These are phyloP conservation scores for Ivindomyrus marchei DNA, from an alignment of 2,113 vertebrate genomes.

Conservation along the genomic window DNA sequence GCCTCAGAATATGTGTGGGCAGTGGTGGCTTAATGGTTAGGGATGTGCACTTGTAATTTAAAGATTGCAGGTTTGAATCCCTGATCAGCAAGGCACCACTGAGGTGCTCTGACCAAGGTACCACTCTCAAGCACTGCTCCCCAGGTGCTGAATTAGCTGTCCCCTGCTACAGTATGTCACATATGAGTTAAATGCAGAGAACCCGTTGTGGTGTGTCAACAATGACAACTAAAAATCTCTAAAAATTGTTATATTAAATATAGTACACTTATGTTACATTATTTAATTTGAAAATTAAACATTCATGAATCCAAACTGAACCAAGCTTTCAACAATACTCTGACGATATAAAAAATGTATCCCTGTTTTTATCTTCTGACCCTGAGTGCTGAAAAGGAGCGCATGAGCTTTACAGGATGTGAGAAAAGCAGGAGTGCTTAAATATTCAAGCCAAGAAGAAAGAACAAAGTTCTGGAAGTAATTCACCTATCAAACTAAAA, in stretches of 20 bases:
- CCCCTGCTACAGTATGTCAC: too few species aligned
- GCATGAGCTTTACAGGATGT: slow-evolving; percentile 5
- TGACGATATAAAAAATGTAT: not conserved
- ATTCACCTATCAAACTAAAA: slow-evolving; percentile 27
- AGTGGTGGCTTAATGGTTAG: too few species aligned
- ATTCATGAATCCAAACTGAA: not conserved
- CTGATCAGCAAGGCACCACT: too few species aligned
- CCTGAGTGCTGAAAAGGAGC: not conserved
- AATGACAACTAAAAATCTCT: too few species aligned
- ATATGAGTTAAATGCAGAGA: too few species aligned
- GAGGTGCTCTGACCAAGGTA: too few species aligned
- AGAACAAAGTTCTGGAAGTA: slow-evolving; percentile 9
- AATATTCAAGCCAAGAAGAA: slow-evolving; percentile 17
- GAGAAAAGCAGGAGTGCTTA: not conserved
- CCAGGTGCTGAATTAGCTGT: too few species aligned
- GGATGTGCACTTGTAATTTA: too few species aligned
- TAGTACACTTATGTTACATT: not conserved
- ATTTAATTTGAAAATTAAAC: not conserved
- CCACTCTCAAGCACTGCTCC: too few species aligned
- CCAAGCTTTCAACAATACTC: not conserved
- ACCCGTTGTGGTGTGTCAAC: too few species aligned
- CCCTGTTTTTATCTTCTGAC: not conserved
- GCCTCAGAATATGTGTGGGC: not conserved
- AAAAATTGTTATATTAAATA: not conserved
- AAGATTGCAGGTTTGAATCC: too few species aligned